Conservation (phyloP, 2,888 invertebrate species). For the Boloria selene region DNA sequence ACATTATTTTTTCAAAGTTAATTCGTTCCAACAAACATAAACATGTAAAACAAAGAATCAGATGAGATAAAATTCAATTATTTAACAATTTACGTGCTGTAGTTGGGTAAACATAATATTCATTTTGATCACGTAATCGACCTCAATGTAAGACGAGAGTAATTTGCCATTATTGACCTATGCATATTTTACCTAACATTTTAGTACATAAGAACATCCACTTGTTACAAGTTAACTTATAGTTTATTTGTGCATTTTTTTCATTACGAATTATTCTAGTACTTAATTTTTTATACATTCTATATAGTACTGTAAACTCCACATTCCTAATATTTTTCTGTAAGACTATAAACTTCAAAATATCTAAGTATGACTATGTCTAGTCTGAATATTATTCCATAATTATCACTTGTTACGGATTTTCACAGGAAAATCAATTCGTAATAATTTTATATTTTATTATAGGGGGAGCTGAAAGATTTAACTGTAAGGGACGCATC, state of each 20-base stretch:
- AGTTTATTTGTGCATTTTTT: neutral
- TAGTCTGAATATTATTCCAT: too few relatives aligned
- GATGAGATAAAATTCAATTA: slow-evolving; percentile 39
- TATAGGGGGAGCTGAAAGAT: slow-evolving; percentile 82
- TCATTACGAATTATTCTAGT: too few relatives aligned
- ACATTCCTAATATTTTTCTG: too few relatives aligned
- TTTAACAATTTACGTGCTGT: slow-evolving; percentile 32
- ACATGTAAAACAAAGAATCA: slow-evolving; percentile 21
- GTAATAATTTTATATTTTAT: slow-evolving; percentile 17
- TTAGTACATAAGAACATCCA: slow-evolving; percentile 14
- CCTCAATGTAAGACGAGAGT: slow-evolving; percentile 43
- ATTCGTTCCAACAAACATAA: slow-evolving; percentile 7
- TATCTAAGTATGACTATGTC: too few relatives aligned
- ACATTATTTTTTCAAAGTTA: neutral
- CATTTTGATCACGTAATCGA: slow-evolving; percentile 44
- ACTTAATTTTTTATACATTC: too few relatives aligned
- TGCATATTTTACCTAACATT: slow-evolving; percentile 29
- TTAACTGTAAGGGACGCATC: slow-evolving; percentile 92
- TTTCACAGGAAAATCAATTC: neutral
- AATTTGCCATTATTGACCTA: slow-evolving; percentile 39
- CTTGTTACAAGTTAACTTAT: neutral
- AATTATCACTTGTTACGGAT: too few relatives aligned
- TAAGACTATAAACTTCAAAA: too few relatives aligned
- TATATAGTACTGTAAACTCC: too few relatives aligned
- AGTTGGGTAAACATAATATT: slow-evolving; percentile 43